phyloP scores from a whole-genome alignment of 2,888 invertebrate species.

The Prosapia bicincta region DNA sequence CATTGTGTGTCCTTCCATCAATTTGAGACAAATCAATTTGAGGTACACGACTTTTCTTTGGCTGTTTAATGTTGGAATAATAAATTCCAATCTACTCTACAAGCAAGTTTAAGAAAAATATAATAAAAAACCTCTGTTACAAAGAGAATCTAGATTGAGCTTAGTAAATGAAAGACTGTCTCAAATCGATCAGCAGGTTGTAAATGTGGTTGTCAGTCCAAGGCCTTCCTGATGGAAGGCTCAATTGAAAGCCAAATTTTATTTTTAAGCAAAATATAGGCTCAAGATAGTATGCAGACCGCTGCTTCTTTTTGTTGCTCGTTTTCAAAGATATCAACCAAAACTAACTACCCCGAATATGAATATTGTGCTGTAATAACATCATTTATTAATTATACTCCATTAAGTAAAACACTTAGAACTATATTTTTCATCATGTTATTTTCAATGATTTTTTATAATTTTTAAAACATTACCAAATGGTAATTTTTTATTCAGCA shows the following conservation, averaged over 20 bases:
- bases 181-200: not conserved
- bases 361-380: too few species aligned
- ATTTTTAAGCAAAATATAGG: too few species aligned
- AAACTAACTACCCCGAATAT: too few species aligned
- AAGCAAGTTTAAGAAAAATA: not conserved
- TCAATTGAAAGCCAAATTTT: not conserved
- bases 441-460: too few species aligned
- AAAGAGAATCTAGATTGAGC: not conserved
- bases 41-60: not conserved
- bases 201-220: not conserved
- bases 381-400: too few species aligned
- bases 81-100: not conserved
- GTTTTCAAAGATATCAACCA: too few species aligned
- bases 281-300: too few species aligned
- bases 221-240: not conserved
- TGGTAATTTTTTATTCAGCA: too few species aligned
- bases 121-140: not conserved
- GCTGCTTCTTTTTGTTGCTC: too few species aligned
- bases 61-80: not conserved
- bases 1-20: not conserved
- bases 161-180: not conserved
- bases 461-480: too few species aligned
- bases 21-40: not conserved
- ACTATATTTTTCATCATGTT: too few species aligned
- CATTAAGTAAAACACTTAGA: too few species aligned